These are phyloP conservation scores for Xanthorhoe designata DNA, from an alignment of 2,888 invertebrate species.

Conservation along the genomic window DNA sequence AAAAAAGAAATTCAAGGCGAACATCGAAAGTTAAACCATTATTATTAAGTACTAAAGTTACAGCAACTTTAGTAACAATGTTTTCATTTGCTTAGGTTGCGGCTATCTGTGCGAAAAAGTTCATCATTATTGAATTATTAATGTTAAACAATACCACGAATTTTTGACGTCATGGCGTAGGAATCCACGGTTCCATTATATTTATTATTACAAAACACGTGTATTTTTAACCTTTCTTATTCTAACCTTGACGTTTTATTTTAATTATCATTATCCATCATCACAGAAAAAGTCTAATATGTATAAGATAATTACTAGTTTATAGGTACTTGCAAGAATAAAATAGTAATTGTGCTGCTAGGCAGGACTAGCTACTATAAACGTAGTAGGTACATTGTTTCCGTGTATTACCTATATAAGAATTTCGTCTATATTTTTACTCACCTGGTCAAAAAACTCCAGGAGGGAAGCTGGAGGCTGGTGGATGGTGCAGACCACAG, in stretches of 20 bases:
- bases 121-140: no score
- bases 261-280: neutral
- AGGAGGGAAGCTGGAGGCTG: slow-evolving; percentile 89
- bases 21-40: neutral
- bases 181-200: no score
- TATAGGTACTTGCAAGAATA: neutral
- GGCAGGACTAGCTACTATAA: no score
- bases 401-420: no score
- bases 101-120: no score
- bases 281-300: neutral
- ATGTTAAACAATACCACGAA: neutral
- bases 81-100: no score
- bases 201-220: neutral
- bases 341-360: neutral
- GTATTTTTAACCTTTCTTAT: neutral
- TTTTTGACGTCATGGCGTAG: no score
- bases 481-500: slow-evolving; percentile 89
- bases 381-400: no score
- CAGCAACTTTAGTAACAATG: no score
- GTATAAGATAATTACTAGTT: neutral
- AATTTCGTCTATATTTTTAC: no score
- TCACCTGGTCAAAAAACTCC: slow-evolving; percentile 86
- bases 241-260: neutral
- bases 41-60: neutral
- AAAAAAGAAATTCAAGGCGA: neutral